phyloP scores from a whole-genome alignment of 2,888 invertebrate genomes.

The Andricus quercusramuli region DNA sequence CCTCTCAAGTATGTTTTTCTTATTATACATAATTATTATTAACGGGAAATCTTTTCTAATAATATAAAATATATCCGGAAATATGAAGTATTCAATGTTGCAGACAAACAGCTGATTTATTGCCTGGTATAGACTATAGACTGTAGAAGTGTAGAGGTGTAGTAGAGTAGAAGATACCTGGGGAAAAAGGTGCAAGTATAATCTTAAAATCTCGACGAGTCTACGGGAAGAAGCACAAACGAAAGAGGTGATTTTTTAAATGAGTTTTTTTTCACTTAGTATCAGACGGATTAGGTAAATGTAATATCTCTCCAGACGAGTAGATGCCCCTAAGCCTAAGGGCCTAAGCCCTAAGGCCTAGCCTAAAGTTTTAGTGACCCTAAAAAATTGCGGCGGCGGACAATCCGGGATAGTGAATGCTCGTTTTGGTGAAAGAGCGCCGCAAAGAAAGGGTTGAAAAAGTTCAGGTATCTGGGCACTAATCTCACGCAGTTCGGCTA shows the following conservation, averaged over 20 bases:
- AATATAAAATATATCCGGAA: too few relatives aligned
- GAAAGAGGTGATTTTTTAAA: background rate
- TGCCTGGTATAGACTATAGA: too few relatives aligned
- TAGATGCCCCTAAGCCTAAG: background rate
- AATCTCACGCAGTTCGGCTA: constrained; percentile 52
- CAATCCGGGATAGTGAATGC: constrained; percentile 52
- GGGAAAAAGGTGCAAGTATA: background rate
- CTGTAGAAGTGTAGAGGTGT: too few relatives aligned
- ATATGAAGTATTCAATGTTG: too few relatives aligned
- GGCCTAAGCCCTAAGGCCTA: too few relatives aligned
- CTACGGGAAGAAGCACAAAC: background rate
- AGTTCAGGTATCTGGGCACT: constrained; percentile 59
- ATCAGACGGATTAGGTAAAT: background rate
- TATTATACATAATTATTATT: too few relatives aligned
- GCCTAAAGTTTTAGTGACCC: constrained; percentile 23
- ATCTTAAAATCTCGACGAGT: background rate
- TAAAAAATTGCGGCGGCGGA: constrained; percentile 56
- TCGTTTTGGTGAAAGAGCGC: constrained; percentile 48
- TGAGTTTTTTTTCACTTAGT: background rate
- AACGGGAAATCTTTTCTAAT: too few relatives aligned
- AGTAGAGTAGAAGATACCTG: background rate
- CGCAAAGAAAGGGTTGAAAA: constrained; percentile 62
- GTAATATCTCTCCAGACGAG: background rate
- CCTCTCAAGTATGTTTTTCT: too few relatives aligned
- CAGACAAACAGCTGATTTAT: background rate